These are phyloP conservation scores for Asbolus verrucosus DNA, from an alignment of 1,140 invertebrate genomes.

Conservation along the genomic window DNA sequence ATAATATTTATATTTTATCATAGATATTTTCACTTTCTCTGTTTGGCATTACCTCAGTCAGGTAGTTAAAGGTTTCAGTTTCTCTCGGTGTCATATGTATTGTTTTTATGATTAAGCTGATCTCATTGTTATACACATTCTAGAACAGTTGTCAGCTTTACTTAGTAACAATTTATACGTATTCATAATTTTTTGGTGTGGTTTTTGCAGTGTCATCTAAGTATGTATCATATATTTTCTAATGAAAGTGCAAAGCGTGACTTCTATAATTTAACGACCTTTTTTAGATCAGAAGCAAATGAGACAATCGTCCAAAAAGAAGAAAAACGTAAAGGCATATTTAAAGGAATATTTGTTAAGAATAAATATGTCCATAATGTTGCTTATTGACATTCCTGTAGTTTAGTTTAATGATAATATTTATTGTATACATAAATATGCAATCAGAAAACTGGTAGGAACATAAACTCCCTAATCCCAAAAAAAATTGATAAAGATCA, in stretches of 20 bases:
- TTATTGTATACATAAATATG: background rate
- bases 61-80: background rate
- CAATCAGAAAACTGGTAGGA: too few species aligned
- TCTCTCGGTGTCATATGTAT: background rate
- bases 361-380: slow-evolving; percentile 1
- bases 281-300: slow-evolving; percentile 20
- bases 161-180: too few species aligned
- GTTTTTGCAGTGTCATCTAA: too few species aligned
- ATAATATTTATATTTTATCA: too few species aligned
- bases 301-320: background rate
- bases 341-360: slow-evolving; percentile 11
- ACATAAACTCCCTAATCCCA: too few species aligned
- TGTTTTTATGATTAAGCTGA: too few species aligned
- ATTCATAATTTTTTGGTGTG: too few species aligned
- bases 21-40: too few species aligned
- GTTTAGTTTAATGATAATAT: background rate
- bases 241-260: slow-evolving; percentile 17
- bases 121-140: too few species aligned
- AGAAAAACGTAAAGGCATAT: slow-evolving; percentile 8
- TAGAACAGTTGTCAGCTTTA: too few species aligned
- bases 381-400: background rate
- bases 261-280: background rate
- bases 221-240: too few species aligned
- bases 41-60: background rate
- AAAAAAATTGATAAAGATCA: too few species aligned